phyloP scores from a whole-genome alignment of 2,113 vertebrate genomes.

The Illadopsis cleaveri region DNA sequence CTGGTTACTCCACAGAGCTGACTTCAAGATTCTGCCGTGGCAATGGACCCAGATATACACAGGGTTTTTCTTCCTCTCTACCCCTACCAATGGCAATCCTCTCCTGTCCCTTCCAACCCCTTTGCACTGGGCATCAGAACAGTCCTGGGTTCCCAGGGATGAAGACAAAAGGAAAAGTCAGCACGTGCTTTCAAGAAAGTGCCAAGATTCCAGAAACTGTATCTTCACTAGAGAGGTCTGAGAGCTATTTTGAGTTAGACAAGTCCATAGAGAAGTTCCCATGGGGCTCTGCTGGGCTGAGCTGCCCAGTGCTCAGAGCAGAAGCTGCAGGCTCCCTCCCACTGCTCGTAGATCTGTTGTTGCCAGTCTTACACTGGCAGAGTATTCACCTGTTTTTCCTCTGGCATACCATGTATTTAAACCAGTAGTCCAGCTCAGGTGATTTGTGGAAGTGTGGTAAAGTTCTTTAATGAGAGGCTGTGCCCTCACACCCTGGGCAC shows the following conservation, averaged over 20 bases:
- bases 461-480: not conserved
- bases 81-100: not conserved
- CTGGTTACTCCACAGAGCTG: not conserved
- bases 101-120: not conserved
- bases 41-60: not conserved
- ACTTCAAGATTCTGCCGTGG: not conserved
- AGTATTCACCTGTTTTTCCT: not conserved
- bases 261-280: not conserved
- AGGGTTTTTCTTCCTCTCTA: not conserved
- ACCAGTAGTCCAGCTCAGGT: accelerated
- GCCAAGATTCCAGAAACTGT: not conserved
- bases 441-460: not conserved
- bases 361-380: not conserved
- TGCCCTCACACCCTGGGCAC: not conserved
- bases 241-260: not conserved
- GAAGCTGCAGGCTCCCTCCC: not conserved
- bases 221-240: not conserved
- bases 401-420: not conserved
- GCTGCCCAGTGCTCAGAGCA: not conserved
- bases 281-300: not conserved
- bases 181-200: not conserved
- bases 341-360: not conserved
- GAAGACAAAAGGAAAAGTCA: not conserved
- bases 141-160: not conserved
- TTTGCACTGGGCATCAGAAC: not conserved